phyloP scores from a whole-genome alignment of 2,888 invertebrate genomes.

The Halocaridina rubra region DNA sequence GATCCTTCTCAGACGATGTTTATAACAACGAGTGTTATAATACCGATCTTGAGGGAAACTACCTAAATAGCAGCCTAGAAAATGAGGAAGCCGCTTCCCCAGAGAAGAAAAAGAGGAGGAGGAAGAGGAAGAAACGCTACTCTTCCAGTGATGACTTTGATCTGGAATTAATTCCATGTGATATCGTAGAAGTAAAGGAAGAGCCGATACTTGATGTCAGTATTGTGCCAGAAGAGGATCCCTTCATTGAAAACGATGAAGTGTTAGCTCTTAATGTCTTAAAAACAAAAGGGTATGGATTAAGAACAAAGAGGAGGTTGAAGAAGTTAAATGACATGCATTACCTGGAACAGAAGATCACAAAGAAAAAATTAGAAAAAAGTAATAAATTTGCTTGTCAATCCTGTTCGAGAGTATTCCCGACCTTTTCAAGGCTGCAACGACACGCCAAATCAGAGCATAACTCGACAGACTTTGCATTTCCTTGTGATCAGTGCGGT shows the following conservation, averaged over 20 bases:
- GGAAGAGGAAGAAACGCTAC: slow-evolving; percentile 21
- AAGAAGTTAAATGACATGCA: slow-evolving; percentile 56
- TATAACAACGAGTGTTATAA: not conserved
- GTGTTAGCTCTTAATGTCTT: slow-evolving; percentile 28
- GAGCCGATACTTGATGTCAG: not conserved
- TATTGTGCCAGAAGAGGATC: slow-evolving; percentile 4
- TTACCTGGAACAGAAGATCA: slow-evolving; percentile 37
- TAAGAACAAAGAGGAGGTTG: slow-evolving; percentile 34
- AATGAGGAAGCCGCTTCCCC: not conserved
- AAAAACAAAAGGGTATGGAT: slow-evolving; percentile 26
- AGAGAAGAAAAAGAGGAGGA: slow-evolving; percentile 33
- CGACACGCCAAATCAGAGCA: slow-evolving; percentile 46
- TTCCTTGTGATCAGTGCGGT: slow-evolving; percentile 48
- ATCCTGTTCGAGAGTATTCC: slow-evolving; percentile 22
- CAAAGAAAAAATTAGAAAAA: slow-evolving; percentile 19
- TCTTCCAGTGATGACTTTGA: slow-evolving; percentile 34
- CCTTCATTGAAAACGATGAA: not conserved
- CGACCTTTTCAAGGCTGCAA: slow-evolving; percentile 39
- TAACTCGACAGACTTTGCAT: slow-evolving; percentile 39
- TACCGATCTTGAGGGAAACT: not conserved
- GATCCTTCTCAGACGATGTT: not conserved
- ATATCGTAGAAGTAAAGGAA: not conserved
- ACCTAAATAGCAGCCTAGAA: not conserved
- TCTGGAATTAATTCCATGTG: slow-evolving; percentile 2
- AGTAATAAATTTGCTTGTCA: slow-evolving; percentile 26